phyloP scores from a whole-genome alignment of 2,113 vertebrate genomes.

The Zeus faber region DNA sequence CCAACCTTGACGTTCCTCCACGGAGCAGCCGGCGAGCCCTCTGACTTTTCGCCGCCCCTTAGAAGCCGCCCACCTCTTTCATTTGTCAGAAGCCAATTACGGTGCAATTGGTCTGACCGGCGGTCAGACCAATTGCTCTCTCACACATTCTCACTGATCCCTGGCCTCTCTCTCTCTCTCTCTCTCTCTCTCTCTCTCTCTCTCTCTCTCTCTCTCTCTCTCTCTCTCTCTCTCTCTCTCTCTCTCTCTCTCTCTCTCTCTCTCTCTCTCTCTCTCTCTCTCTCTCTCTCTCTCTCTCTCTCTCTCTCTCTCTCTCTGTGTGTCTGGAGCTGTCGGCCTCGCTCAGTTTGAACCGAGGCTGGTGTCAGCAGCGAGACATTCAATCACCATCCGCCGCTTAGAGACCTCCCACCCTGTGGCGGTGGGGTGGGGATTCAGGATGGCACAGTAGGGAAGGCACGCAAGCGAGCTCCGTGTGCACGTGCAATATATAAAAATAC shows the following conservation, averaged over 20 bases:
- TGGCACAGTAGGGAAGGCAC: background rate
- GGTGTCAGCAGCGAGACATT: slow-evolving; percentile 42
- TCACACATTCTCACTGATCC: slow-evolving; percentile 29
- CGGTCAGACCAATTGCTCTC: slow-evolving; percentile 18
- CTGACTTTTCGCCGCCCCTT: too few species aligned
- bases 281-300: too few species aligned
- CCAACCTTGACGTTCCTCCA: too few species aligned
- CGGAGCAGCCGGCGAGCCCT: too few species aligned
- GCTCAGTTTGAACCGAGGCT: slow-evolving; percentile 23
- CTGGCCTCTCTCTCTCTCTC: slow-evolving; percentile 7
- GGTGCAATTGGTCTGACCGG: background rate
- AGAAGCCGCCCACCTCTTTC: background rate
- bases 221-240: slow-evolving; percentile 13
- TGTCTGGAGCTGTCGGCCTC: slow-evolving; percentile 22
- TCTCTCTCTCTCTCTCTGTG: background rate
- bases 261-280: background rate
- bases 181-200: background rate
- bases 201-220: background rate
- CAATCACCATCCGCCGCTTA: slow-evolving; percentile 38
- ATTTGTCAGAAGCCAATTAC: slow-evolving; percentile 13
- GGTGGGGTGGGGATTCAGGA: background rate
- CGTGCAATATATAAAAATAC: background rate
- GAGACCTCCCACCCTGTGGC: slow-evolving; percentile 24
- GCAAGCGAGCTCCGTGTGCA: too few species aligned
- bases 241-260: background rate